These are phyloP conservation scores for Alexandromys fortis DNA, from an alignment of 2,113 vertebrate genomes.

Conservation along the genomic window DNA sequence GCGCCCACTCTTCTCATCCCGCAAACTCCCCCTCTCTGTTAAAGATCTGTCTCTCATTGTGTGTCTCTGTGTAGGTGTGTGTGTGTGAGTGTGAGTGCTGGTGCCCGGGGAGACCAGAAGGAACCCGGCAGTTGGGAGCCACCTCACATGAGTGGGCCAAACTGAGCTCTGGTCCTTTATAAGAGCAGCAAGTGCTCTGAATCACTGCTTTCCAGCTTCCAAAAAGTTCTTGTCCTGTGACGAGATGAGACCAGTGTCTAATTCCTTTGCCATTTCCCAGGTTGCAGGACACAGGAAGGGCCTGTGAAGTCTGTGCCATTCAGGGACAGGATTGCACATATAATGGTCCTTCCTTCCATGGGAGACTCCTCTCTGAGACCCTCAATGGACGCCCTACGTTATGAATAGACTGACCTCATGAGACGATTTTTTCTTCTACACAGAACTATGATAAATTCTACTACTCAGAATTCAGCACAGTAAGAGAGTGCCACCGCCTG, in stretches of 20 bases:
- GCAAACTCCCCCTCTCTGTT: background rate
- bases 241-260: background rate
- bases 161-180: background rate
- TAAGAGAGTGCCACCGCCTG: background rate
- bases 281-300: background rate
- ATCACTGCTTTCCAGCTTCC: background rate
- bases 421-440: background rate
- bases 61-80: background rate
- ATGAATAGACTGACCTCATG: background rate
- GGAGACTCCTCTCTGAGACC: background rate
- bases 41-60: background rate
- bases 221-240: background rate
- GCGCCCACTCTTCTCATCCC: background rate
- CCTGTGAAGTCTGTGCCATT: background rate
- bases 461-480: background rate
- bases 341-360: no score
- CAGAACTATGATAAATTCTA: no score
- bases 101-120: background rate
- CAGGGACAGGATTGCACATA: background rate
- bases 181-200: background rate
- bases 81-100: background rate
- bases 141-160: background rate
- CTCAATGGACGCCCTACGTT: background rate
- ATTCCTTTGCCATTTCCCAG: background rate
- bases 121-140: background rate